Conservation (phyloP, 1,140 invertebrate species). For the Anoplolepis gracilipes region DNA sequence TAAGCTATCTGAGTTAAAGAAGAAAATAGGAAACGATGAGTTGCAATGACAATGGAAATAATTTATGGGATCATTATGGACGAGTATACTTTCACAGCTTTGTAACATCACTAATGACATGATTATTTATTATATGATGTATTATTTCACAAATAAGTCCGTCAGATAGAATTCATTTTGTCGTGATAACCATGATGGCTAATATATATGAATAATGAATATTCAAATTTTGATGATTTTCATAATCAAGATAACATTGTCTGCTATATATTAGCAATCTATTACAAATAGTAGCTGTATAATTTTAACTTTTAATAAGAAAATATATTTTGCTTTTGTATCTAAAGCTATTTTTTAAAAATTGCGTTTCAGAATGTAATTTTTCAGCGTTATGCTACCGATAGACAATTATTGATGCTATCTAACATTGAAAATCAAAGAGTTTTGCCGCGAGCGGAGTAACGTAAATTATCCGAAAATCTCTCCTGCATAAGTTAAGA, state of each 20-base stretch:
- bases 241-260: conserved; percentile 42
- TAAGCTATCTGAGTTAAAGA: not conserved
- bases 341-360: not conserved
- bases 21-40: not conserved
- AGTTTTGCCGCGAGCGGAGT: not conserved
- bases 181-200: conserved; percentile 13
- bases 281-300: conserved; percentile 13
- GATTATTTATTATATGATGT: conserved; percentile 30
- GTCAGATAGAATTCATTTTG: conserved; percentile 39
- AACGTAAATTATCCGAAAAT: not conserved
- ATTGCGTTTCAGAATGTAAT: not conserved
- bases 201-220: conserved; percentile 46
- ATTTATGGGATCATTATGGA: conserved; percentile 13
- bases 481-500: conserved; percentile 21
- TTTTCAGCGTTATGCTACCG: not conserved
- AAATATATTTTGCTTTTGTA: not conserved
- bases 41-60: conserved; percentile 1
- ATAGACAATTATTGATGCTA: not conserved
- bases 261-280: not conserved
- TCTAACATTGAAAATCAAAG: conserved; percentile 16
- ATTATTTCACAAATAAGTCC: conserved; percentile 38
- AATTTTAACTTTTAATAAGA: not conserved
- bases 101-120: conserved; percentile 16
- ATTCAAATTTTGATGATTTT: conserved; percentile 44
- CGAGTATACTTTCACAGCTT: not conserved